Conservation (phyloP, 2,888 invertebrate species). For the Dugesia japonica region DNA sequence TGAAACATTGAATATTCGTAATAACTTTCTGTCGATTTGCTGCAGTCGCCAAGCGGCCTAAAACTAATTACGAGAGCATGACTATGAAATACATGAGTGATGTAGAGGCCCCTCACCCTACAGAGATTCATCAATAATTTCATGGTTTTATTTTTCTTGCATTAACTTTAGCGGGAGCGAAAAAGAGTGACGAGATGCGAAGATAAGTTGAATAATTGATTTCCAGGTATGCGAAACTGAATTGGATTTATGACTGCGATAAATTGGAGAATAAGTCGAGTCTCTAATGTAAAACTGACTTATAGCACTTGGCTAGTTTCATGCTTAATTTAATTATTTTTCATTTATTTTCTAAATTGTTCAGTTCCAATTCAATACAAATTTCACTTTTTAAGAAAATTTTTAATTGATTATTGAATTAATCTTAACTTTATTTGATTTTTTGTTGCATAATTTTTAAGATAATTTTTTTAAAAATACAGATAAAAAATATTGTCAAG, state of each 20-base stretch:
- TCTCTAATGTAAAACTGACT: not conserved
- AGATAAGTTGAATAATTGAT: slow-evolving; percentile 20
- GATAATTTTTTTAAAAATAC: too few relatives aligned
- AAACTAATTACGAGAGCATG: slow-evolving; percentile 20
- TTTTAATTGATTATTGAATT: too few relatives aligned
- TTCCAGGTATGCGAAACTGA: slow-evolving; percentile 2
- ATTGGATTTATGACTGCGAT: slow-evolving; percentile 8
- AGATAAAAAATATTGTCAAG: too few relatives aligned
- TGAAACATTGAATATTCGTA: slow-evolving; percentile 4
- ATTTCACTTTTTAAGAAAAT: too few relatives aligned
- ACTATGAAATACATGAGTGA: slow-evolving; percentile 20
- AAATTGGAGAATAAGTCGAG: slow-evolving; percentile 16
- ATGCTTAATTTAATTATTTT: slow-evolving; percentile 1
- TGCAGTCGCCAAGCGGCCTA: not conserved
- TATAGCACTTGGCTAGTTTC: not conserved
- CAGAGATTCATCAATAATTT: slow-evolving; percentile 20
- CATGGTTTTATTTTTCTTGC: slow-evolving; percentile 12
- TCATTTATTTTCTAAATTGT: not conserved
- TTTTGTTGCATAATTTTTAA: too few relatives aligned
- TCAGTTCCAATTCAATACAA: too few relatives aligned
- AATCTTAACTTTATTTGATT: too few relatives aligned
- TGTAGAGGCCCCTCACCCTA: not conserved
- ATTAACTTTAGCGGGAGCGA: not conserved
- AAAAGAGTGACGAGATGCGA: not conserved
- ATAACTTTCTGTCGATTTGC: not conserved